phyloP scores from a whole-genome alignment of 2,888 invertebrate species.

The Platerodrilus igneus region DNA sequence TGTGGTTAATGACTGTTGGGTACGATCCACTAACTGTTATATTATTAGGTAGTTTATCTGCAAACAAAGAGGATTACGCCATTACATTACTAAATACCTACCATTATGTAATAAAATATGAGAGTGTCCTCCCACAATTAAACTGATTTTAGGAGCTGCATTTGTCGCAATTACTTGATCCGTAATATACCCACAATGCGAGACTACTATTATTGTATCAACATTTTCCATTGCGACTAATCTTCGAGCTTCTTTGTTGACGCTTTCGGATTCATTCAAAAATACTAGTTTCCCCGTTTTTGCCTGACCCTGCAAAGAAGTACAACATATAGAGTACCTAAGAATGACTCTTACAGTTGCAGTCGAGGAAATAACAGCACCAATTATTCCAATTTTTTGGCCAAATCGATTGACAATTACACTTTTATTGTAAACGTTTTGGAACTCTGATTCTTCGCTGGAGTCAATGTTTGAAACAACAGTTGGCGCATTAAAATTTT shows the following conservation, averaged over 20 bases:
- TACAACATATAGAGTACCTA: constrained; percentile 1
- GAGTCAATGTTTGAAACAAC: constrained; percentile 70
- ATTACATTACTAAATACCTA: constrained; percentile 2
- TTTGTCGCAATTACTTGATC: constrained; percentile 63
- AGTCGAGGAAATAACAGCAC: constrained; percentile 64
- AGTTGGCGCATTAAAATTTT: constrained; percentile 57
- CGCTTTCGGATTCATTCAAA: constrained; percentile 62
- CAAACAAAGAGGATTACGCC: too few species aligned
- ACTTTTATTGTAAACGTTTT: constrained; percentile 57
- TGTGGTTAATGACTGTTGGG: constrained; percentile 62
- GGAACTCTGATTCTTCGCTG: constrained; percentile 56
- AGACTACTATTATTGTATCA: constrained; percentile 76
- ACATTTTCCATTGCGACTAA: constrained; percentile 58
- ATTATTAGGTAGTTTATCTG: too few species aligned
- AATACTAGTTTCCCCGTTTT: constrained; percentile 63
- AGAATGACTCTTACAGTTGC: not conserved
- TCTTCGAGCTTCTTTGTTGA: constrained; percentile 62
- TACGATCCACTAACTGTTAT: constrained; percentile 63
- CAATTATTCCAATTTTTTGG: constrained; percentile 68
- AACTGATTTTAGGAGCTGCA: constrained; percentile 64
- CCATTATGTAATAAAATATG: constrained; percentile 72
- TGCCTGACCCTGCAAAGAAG: constrained; percentile 56
- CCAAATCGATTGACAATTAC: constrained; percentile 55
- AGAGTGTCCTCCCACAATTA: constrained; percentile 83
- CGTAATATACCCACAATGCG: constrained; percentile 72